Conservation (phyloP, 2,888 invertebrate genomes). For the Calameuta pallipes region DNA sequence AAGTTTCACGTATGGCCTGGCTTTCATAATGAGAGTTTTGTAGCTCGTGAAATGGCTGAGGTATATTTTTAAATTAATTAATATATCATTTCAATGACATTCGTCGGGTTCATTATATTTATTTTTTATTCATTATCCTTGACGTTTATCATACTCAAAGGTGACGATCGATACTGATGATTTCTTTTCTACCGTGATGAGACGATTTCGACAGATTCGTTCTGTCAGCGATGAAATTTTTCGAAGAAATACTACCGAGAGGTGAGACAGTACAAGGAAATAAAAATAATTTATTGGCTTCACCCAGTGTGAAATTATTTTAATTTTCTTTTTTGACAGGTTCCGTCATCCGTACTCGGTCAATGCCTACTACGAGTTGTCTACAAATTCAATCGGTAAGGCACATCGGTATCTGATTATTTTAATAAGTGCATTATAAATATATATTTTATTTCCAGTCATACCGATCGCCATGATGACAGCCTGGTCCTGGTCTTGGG, state of each 20-base stretch:
- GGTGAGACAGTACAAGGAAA: slow-evolving; percentile 35
- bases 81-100: neutral
- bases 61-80: slow-evolving; percentile 28
- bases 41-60: slow-evolving; percentile 55
- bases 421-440: neutral
- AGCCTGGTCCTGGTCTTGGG: slow-evolving; percentile 67
- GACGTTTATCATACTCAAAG: slow-evolving; percentile 32
- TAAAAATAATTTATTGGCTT: neutral
- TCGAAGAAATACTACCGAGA: slow-evolving; percentile 51
- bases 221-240: slow-evolving; percentile 47
- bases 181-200: slow-evolving; percentile 65
- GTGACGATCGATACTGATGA: slow-evolving; percentile 61
- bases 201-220: slow-evolving; percentile 61
- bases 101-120: neutral
- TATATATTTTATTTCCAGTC: slow-evolving; percentile 50
- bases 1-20: slow-evolving; percentile 66
- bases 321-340: slow-evolving; percentile 37
- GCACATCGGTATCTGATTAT: neutral
- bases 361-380: slow-evolving; percentile 68
- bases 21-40: slow-evolving; percentile 56
- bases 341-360: slow-evolving; percentile 68
- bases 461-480: slow-evolving; percentile 68
- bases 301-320: neutral
- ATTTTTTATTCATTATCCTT: neutral
- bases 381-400: slow-evolving; percentile 68